A percentile compares a stretch with the other conserved stretches of the same genome.
These are phyloP conservation scores for Cataglyphis altisquamis DNA, from an alignment of 2,888 invertebrate species.

Conservation along the genomic window DNA sequence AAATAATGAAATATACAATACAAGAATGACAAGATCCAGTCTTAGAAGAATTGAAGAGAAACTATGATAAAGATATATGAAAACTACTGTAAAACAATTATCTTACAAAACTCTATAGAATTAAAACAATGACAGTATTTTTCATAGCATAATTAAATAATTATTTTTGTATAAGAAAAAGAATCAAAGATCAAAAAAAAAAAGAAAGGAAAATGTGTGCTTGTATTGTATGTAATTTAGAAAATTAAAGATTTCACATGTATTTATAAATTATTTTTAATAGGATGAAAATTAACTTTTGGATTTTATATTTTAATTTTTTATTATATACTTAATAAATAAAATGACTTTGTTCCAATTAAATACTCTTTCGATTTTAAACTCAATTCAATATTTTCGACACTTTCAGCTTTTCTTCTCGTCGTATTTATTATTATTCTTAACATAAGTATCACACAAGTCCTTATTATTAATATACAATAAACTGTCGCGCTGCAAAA, in stretches of 20 bases:
- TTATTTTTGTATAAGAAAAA: slow-evolving; percentile 46
- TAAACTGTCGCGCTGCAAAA: slow-evolving; percentile 33
- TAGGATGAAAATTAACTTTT: not conserved
- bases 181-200: slow-evolving; percentile 4
- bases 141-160: slow-evolving; percentile 35
- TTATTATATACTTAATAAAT: slow-evolving; percentile 79
- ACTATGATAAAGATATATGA: not conserved
- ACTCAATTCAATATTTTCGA: slow-evolving; percentile 72
- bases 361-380: slow-evolving; percentile 81
- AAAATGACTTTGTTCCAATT: slow-evolving; percentile 81
- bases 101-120: slow-evolving; percentile 6
- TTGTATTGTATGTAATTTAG: not conserved
- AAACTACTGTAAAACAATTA: not conserved
- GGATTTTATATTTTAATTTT: slow-evolving; percentile 32
- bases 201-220: not conserved
- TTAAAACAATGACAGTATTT: slow-evolving; percentile 23
- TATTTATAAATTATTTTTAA: slow-evolving; percentile 12
- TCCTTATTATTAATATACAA: slow-evolving; percentile 60
- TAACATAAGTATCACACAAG: slow-evolving; percentile 82
- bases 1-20: slow-evolving; percentile 29
- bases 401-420: slow-evolving; percentile 58
- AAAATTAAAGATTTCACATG: slow-evolving; percentile 11
- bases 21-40: slow-evolving; percentile 28
- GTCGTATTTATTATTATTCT: slow-evolving; percentile 71
- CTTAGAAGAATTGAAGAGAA: slow-evolving; percentile 4